These are phyloP conservation scores for Apoda limacodes DNA, from an alignment of 2,888 invertebrate species.

Conservation along the genomic window DNA sequence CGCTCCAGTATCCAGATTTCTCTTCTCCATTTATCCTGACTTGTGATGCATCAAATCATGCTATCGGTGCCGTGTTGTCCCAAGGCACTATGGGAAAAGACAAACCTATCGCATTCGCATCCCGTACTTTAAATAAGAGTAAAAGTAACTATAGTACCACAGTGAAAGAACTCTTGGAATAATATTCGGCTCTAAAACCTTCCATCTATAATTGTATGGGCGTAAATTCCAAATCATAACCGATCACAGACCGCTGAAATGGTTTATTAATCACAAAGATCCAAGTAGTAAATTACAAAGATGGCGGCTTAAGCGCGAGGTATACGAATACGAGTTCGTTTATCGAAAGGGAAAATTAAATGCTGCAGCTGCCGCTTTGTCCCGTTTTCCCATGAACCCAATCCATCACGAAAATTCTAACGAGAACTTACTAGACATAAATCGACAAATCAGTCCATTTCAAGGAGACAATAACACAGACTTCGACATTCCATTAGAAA, in stretches of 20 bases:
- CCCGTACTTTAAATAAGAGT: too few species aligned
- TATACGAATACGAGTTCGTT: conserved; percentile 14
- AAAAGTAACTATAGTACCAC: too few species aligned
- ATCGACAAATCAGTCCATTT: too few species aligned
- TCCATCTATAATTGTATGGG: conserved; percentile 26
- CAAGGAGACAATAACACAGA: too few species aligned
- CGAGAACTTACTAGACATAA: too few species aligned
- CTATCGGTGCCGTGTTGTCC: conserved; percentile 25
- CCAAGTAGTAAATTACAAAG: conserved; percentile 14
- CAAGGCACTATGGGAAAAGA: conserved; percentile 22
- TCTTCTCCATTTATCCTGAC: conserved; percentile 20
- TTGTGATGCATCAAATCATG: conserved; percentile 26
- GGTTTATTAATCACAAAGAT: too few species aligned
- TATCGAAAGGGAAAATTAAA: conserved; percentile 14
- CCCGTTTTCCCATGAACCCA: conserved; percentile 6
- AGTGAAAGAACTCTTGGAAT: too few species aligned
- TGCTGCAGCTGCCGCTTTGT: conserved; percentile 9
- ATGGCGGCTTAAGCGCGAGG: conserved; percentile 17
- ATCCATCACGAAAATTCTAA: too few species aligned
- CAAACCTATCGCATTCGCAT: conserved; percentile 19
- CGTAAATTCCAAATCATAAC: too few species aligned
- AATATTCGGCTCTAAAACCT: conserved; percentile 17
- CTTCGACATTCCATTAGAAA: too few species aligned
- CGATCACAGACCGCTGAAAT: too few species aligned
- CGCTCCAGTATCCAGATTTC: conserved; percentile 32